Evolutionary conservation across 2,113 vertebrate species (phyloP), one percentile per base, ranked within the genome.

Genomic region (Girardinichthys multiradiatus): DNA sequence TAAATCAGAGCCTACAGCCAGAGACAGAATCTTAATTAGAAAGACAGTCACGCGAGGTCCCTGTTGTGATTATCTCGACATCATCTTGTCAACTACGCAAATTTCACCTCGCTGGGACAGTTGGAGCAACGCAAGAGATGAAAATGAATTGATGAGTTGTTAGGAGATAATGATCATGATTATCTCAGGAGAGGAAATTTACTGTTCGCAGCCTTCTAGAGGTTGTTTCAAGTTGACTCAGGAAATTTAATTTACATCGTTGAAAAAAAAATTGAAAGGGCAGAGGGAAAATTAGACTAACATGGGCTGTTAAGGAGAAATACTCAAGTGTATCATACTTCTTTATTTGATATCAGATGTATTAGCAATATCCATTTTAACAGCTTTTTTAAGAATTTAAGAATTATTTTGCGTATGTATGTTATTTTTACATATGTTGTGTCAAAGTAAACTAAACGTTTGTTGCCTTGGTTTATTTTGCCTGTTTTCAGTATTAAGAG

Each of bases 31-130:
- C 68, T 81, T 89, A 88, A 89, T 91, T 88, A 89, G 74, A 87
- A 78, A 31, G 82, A 79, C 86, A 75, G 81, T 85, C 83, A 69
- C 31, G 70, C 76, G 35, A 67, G 64, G 88, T 80, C 81, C 70
- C 79, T 72, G 81, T 85, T 83, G 86, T 78, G 72, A 86, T 90
- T 86, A 90, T 89, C 86, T 87, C 79, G 69, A 82, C 77, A 60
- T 58, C 86, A 90, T 92, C 89, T 89, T 89, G 89, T 91, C 86
- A 79, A 62, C 79, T 73, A 79, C 86, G 74, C 87, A 88, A 67
- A 85, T 86, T 85, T 83, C 70, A 72, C 79, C 83, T 90, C 82
- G 62, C 54, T 64, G 79, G 83, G 85, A 82, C 72, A 79, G 85
- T 84, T 72, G 74, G 81, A 85, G 81, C 31, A 70, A 74, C 19